Base-by-base conservation (phyloP, 2,888 invertebrate genomes). In the Toxonevra muliebris region DNA sequence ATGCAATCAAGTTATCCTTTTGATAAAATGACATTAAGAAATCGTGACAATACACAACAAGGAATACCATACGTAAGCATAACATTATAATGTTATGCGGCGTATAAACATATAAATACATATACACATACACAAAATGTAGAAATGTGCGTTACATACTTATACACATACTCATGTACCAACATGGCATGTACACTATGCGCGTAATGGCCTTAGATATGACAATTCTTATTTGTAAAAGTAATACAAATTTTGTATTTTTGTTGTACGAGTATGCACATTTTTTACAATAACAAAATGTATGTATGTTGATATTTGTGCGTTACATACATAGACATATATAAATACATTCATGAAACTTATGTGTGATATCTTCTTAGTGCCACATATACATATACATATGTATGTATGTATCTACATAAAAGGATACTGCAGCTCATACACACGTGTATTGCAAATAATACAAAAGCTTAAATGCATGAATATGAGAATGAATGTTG, bases 1-100 rank as follows among this genome's bases (percentile, higher is more conserved):
- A 48, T 11, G 13, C 30, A 57, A 57, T 57, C 57, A 57, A 57
- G 40, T 57, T 57, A 57, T 57, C 40, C 40, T 57, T 15, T 20
- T 57, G 57, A 57, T 57, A 57, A 40, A 57, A 40, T 41, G 40
- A 41, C 57, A 41, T 57, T 57, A 57, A 57, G 57, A 57, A 57
- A 20, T 57, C 57, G 57, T 57, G 57, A 57, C 40, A 57, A 30
- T 41, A 41, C 10, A 41, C 48, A 48, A 15, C 13, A 13, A 48
- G 48, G 48, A 13, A 48, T 48, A 48, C 48, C 13, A 15, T 13
- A 48, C 48, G 30, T 7, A 30, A 30, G 30, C 30, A 30, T 30
- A n/a, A 45, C 45, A 45, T 45, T 45, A 45, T 45, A 48, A 48
- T 48, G 48, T 13, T 15, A 15, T 48, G 48, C 48, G 48, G 48